Evolutionary conservation across 2,888 invertebrate genomes (phyloP).

Genomic region (Camponotus fellah): DNA sequence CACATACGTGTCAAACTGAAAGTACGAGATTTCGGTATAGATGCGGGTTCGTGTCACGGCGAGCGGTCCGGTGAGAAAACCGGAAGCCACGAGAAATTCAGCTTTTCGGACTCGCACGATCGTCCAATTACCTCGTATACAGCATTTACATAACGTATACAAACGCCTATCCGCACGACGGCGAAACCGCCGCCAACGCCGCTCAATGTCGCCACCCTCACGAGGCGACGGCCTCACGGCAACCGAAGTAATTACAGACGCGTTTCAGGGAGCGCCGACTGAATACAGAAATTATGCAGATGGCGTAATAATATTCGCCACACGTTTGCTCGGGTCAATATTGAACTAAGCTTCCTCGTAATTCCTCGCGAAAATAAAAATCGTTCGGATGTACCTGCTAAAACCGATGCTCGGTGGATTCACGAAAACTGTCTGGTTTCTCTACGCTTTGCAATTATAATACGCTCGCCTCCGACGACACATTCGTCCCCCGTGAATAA

Average conservation of each 20-base stretch:
- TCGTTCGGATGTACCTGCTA: neutral
- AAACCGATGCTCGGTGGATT: neutral
- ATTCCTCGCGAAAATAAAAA: constrained; percentile 72
- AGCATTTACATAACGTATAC: constrained; percentile 80
- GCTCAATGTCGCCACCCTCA: constrained; percentile 51
- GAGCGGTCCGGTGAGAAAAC: constrained; percentile 25
- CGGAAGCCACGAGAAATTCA: constrained; percentile 67
- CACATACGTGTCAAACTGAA: constrained; percentile 3
- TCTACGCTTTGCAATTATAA: constrained; percentile 39
- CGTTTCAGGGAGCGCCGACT: constrained; percentile 82
- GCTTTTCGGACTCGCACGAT: constrained; percentile 72
- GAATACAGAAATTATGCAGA: constrained; percentile 85
- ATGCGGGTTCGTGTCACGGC: constrained; percentile 5
- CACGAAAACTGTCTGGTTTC: constrained; percentile 21
- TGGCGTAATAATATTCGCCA: constrained; percentile 84
- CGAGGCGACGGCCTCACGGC: constrained; percentile 71
- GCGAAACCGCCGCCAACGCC: constrained; percentile 27
- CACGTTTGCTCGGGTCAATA: constrained; percentile 84
- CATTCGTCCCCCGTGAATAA: constrained; percentile 3
- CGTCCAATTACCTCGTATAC: constrained; percentile 81
- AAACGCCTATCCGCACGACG: constrained; percentile 64
- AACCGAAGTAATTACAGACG: constrained; percentile 84
- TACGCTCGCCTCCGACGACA: neutral
- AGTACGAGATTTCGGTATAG: constrained; percentile 3
- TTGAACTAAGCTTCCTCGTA: constrained; percentile 82